Evolutionary conservation across 2,888 invertebrate species (phyloP).

Genomic region (Phragmatobia fuliginosa): DNA sequence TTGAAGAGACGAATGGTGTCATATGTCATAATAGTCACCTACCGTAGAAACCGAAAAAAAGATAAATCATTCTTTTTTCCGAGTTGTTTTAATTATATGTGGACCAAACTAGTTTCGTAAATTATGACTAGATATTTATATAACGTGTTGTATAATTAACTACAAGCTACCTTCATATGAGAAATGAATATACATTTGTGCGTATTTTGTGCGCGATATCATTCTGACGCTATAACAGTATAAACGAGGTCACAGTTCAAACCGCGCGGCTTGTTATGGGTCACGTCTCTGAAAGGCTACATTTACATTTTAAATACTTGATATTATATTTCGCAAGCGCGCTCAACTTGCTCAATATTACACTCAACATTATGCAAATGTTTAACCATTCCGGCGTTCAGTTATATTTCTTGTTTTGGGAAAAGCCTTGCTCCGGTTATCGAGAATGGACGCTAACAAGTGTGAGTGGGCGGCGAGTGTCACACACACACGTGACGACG

Average conservation of each 20-base stretch:
- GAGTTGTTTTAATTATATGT: neutral
- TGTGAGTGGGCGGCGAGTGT: neutral
- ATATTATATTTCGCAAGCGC: conserved; percentile 46
- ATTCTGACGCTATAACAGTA: neutral
- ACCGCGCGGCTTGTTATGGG: neutral
- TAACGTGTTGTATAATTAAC: neutral
- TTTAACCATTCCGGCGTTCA: conserved; percentile 21
- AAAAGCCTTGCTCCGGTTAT: conserved; percentile 18
- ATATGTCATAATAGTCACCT: no score
- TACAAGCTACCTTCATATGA: neutral
- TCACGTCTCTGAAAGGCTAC: conserved; percentile 27
- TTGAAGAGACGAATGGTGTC: no score
- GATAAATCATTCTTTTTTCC: neutral
- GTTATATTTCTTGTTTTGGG: conserved; percentile 11
- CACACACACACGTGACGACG: neutral
- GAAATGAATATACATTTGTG: neutral
- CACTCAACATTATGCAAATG: conserved; percentile 45
- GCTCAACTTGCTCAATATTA: conserved; percentile 36
- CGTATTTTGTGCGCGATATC: neutral
- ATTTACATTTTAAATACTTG: conserved; percentile 36
- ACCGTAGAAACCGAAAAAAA: no score
- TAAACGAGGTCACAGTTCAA: neutral
- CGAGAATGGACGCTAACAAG: neutral
- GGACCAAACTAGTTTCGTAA: neutral
- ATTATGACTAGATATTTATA: neutral